Evolutionary conservation across 2,113 vertebrate species (phyloP), one percentile per base, ranked within the genome.

Genomic region (Lepus timidus): DNA sequence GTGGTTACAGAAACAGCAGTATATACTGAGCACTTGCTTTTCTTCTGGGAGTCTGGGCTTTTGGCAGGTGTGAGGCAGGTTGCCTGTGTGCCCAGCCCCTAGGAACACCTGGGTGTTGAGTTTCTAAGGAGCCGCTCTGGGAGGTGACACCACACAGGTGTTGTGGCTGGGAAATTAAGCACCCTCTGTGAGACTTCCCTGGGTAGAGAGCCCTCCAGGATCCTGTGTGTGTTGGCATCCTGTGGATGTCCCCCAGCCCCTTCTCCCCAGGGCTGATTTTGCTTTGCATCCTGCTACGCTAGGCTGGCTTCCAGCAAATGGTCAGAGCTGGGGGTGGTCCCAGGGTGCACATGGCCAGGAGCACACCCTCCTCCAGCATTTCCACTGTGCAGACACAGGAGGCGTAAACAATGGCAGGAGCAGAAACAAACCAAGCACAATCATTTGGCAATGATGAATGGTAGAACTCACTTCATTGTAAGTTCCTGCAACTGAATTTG

Each of bases 61-160:
- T 49, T 3, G 39, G 55, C 4, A n/a, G 0, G 0, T 29, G 39
- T 70, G 55, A 70, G 9, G 22, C 27, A 33, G 39, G n/a, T 19
- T 36, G 5, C 55, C 84, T 58, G 1, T 9, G 1, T 67, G 52
- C 65, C 20, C 36, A 76, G 78, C 13, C 20, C 36, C 49, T 23
- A 6, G n/a, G 9, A 29, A 81, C 51, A 76, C 29, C 44, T 36
- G 11, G 13, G 71, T 0, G 0, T 64, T 61, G 8, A n/a, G 17
- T 52, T 61, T 87, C 71, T 44, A 51, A 22, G 0, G 19, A 55
- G 51, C 29, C 22, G 64, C 22, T 16, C 27, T 13, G 25, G n/a
- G 6, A 22, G 19, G 70, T 3, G 9, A 9, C 4, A 39, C 14
- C 25, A 58, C 65, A 64, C 0, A 0, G n/a, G 44, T 7, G 23